Conservation (phyloP, 2,888 invertebrate species). For the Ormyrus pomaceus region DNA sequence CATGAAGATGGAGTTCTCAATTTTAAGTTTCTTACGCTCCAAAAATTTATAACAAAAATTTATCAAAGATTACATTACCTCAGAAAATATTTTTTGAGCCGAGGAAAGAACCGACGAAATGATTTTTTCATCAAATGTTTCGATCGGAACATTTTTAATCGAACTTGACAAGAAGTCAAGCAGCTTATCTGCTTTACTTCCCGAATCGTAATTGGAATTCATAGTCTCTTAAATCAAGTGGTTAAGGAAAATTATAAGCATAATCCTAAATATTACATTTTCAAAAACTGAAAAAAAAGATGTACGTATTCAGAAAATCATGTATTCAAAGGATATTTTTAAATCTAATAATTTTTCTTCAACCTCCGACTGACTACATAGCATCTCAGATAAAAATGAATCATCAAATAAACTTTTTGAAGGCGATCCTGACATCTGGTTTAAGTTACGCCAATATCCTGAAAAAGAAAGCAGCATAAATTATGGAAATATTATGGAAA, state of each 20-base stretch:
- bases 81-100: slow-evolving; percentile 52
- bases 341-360: slow-evolving; percentile 57
- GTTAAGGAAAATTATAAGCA: no score
- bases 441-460: no score
- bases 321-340: slow-evolving; percentile 67
- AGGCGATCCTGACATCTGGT: slow-evolving; percentile 33
- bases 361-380: slow-evolving; percentile 48
- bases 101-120: slow-evolving; percentile 57
- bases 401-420: slow-evolving; percentile 33
- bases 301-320: neutral
- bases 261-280: no score
- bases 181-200: slow-evolving; percentile 47
- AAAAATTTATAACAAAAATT: neutral
- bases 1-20: neutral
- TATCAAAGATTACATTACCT: slow-evolving; percentile 58
- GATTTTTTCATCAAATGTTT: slow-evolving; percentile 60
- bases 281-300: no score
- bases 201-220: slow-evolving; percentile 44
- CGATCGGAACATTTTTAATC: slow-evolving; percentile 44
- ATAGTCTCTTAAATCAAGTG: slow-evolving; percentile 43
- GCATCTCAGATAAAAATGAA: slow-evolving; percentile 43
- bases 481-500: no score
- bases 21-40: neutral
- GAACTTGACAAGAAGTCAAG: slow-evolving; percentile 47
- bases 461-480: no score